A percentile compares a stretch with the other conserved stretches of the same genome.
These are phyloP conservation scores for Decapterus maruadsi DNA, from an alignment of 2,797 vertebrate species.

Conservation along the genomic window DNA sequence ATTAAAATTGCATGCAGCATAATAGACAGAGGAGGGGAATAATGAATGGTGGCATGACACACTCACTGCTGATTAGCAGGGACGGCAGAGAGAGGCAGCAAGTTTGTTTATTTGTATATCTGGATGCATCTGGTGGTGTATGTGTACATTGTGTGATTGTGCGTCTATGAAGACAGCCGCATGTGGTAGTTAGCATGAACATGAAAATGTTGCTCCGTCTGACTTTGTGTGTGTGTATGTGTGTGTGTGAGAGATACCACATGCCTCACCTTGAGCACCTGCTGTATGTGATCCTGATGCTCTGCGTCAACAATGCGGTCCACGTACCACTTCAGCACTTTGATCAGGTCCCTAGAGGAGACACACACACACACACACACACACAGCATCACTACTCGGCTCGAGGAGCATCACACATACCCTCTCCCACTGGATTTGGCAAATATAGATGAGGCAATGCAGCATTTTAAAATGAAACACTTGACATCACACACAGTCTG, in stretches of 20 bases:
- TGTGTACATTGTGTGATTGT: neutral
- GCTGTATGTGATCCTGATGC: constrained; percentile 96
- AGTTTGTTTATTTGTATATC: constrained; percentile 45
- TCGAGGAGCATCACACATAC: constrained; percentile 1
- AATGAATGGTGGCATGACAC: constrained; percentile 17
- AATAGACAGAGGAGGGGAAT: constrained; percentile 42
- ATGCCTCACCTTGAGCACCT: constrained; percentile 94
- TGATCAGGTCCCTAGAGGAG: constrained; percentile 94
- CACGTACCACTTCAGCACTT: constrained; percentile 99
- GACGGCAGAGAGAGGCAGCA: constrained; percentile 19
- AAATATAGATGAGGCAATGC: constrained; percentile 52
- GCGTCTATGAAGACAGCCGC: neutral
- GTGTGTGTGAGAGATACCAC: neutral
- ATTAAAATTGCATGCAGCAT: constrained; percentile 62
- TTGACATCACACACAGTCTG: neutral
- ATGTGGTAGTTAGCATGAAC: too few species aligned
- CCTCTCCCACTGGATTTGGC: constrained; percentile 20
- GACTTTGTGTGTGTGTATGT: neutral
- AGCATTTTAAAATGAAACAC: constrained; percentile 30
- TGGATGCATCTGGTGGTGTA: neutral
- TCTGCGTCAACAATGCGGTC: constrained; percentile 97
- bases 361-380: constrained; percentile 23
- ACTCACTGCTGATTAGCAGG: constrained; percentile 37
- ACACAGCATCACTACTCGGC: constrained; percentile 37
- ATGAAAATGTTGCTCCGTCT: neutral